Evolutionary conservation across 2,113 vertebrate species (phyloP), one percentile per base, ranked within the genome.

Genomic region (Solenodon paradoxus): DNA sequence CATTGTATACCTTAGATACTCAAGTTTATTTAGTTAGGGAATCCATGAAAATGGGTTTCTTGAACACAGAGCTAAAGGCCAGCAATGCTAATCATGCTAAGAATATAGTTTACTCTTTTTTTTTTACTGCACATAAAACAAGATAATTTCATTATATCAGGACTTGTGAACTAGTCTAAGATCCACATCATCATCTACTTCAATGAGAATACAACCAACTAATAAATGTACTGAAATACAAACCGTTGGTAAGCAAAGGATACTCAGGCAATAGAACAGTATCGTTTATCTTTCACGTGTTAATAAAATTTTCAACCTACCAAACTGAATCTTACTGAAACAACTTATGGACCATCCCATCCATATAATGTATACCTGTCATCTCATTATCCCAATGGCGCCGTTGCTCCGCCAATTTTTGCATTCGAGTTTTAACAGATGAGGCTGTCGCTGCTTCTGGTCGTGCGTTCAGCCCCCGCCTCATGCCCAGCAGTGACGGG

Each of bases 391-490:
- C 99, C 99, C 99, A 99, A 87, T 95, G 98, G 55, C 99, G 98
- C 19, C 99, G 98, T 95, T 99, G 99, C 22, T 99, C 98, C 32
- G 98, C 99, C 80, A 99, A 87, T 82, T 91, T 99, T 96, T 99
- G 99, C 93, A 99, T 98, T 11, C 99, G 99, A 3, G 98, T 98
- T 95, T 98, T 99, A 95, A 99, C 95, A 4, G 98, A 98, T 47
- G 95, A 97, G 79, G 79, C 96, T 0, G 91, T 26, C 9, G 96
- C 59, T 30, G 96, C 49, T 77, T 98, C 96, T 35, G 92, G n/a
- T 24, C 96, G 96, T 0, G 77, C 42, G 32, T 10, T 82, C 19
- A 90, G 74, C 55, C 98, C 98, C 61, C 61, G 95, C 89, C 42
- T 97, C 26, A 88, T 19, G 4, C 15, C 68, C 89, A 40, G 94